A percentile compares a stretch with the other conserved stretches of the same genome.
Evolutionary conservation across 1,140 invertebrate species (phyloP).

Genomic region (Leptinotarsa texana): DNA sequence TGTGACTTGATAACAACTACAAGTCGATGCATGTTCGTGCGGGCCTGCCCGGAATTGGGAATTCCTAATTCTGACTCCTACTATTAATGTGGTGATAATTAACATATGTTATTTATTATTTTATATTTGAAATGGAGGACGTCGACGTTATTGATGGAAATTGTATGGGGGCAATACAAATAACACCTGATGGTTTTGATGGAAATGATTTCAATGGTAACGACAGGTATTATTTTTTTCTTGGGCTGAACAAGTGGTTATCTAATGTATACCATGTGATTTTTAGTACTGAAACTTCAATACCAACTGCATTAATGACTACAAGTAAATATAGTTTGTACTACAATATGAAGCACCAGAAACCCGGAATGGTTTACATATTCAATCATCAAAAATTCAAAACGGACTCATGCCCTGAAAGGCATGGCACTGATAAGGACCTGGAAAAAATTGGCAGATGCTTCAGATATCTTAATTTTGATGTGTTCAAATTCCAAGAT

Average conservation of each 20-base stretch:
- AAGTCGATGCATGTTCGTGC: too few relatives aligned
- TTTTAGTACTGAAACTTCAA: neutral
- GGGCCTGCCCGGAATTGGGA: too few relatives aligned
- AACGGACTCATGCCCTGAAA: too few relatives aligned
- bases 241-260: too few relatives aligned
- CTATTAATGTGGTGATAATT: neutral
- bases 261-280: neutral
- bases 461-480: conserved; percentile 7
- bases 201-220: too few relatives aligned
- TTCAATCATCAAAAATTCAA: conserved; percentile 13
- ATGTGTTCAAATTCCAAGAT: conserved; percentile 10
- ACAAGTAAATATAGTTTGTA: conserved; percentile 5
- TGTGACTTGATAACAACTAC: too few relatives aligned
- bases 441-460: neutral
- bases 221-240: too few relatives aligned
- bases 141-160: neutral
- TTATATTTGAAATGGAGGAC: neutral
- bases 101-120: too few relatives aligned
- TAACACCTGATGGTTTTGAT: too few relatives aligned
- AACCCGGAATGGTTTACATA: conserved; percentile 18
- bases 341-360: conserved; percentile 14
- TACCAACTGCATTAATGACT: neutral
- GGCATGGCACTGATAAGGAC: conserved; percentile 12
- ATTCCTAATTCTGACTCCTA: too few relatives aligned
- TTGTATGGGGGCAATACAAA: neutral